A percentile compares a stretch with the other conserved stretches of the same genome.
Conservation (phyloP, 2,797 vertebrate species). For the Antrozous pallidus region DNA sequence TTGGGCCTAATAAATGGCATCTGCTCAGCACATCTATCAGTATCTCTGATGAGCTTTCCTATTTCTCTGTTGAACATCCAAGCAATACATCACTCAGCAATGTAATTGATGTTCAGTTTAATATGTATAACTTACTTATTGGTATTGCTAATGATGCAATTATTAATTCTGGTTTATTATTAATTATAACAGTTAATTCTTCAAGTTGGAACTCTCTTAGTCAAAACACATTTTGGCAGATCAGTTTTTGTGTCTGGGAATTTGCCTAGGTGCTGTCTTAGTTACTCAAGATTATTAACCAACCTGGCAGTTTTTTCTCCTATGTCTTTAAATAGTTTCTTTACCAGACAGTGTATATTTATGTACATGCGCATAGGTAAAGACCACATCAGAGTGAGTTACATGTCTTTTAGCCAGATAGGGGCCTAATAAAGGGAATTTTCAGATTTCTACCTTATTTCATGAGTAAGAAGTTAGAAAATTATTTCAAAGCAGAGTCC, state of each 20-base stretch:
- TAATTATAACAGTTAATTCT: conserved; percentile 3
- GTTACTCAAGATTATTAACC: not conserved
- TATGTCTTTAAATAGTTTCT: not conserved
- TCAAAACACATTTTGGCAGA: not conserved
- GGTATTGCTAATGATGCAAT: conserved; percentile 13
- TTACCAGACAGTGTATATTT: not conserved
- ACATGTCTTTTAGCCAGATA: not conserved
- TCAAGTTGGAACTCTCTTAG: not conserved
- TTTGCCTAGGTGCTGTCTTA: not conserved
- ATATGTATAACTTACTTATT: conserved; percentile 1
- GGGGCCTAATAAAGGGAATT: not conserved
- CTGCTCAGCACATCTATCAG: not conserved
- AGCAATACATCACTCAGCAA: not conserved
- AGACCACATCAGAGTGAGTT: not conserved
- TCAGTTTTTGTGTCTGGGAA: not conserved
- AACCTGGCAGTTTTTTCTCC: not conserved
- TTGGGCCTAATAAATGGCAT: conserved; percentile 36
- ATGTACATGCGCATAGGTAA: not conserved
- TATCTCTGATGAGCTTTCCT: not conserved
- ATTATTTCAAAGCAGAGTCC: not conserved
- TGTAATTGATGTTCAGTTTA: not conserved
- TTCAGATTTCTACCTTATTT: not conserved
- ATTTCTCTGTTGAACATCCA: not conserved
- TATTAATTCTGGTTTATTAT: conserved; percentile 27
- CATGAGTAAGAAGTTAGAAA: not conserved